A percentile compares a stretch with the other conserved stretches of the same genome.
Evolutionary conservation across 2,113 vertebrate genomes (phyloP).

Genomic region (Erythrocebus patas): DNA sequence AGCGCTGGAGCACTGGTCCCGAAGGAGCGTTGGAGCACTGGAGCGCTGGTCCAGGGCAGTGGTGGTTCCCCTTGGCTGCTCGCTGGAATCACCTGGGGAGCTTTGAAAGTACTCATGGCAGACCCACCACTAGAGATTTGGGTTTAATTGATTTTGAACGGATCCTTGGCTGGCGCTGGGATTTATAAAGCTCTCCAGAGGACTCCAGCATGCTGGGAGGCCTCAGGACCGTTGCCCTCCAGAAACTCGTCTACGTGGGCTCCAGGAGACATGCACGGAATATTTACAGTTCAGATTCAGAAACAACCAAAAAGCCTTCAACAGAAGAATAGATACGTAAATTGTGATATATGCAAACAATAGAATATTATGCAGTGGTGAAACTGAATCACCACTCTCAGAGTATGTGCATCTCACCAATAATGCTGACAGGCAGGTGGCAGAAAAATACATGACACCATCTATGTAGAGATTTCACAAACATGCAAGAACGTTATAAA

Average conservation of each 20-base stretch:
- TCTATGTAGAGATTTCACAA: background rate
- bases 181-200: background rate
- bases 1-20: no score
- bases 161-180: background rate
- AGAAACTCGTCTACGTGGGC: background rate
- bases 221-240: background rate
- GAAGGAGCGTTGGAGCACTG: no score
- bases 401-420: background rate
- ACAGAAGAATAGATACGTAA: background rate
- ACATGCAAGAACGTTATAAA: background rate
- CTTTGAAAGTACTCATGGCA: fast-evolving
- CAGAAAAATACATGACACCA: background rate
- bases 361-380: background rate
- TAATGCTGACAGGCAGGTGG: background rate
- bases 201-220: background rate
- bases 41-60: background rate
- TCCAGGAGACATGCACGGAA: background rate
- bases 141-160: background rate
- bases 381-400: background rate
- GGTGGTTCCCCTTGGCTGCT: background rate
- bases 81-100: background rate
- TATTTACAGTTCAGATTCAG: background rate
- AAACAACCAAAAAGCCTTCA: background rate
- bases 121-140: background rate
- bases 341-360: background rate